Percentiles rank a stretch among this genome's conserved stretches.
Evolutionary conservation across 2,888 invertebrate species (phyloP).

Genomic region (Camptogramma bilineatum): DNA sequence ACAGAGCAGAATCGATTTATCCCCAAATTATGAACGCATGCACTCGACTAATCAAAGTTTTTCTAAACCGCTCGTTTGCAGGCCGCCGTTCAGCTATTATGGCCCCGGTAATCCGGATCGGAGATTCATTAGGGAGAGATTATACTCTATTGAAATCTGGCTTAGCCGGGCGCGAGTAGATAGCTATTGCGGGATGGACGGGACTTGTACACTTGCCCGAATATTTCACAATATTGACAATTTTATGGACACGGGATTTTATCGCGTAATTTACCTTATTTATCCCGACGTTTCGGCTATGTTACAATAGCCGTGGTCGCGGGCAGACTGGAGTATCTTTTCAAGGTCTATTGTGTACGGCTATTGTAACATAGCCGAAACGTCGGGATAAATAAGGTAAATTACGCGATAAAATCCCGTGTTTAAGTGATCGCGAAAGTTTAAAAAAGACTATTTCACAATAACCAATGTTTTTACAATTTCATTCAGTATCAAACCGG

Average conservation of each 20-base stretch:
- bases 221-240: slow-evolving; percentile 28
- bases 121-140: slow-evolving; percentile 86
- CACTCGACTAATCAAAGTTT: slow-evolving; percentile 75
- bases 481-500: not conserved
- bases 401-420: too few relatives aligned
- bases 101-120: slow-evolving; percentile 82
- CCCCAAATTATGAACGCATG: slow-evolving; percentile 41
- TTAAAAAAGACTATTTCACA: too few relatives aligned
- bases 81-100: slow-evolving; percentile 71
- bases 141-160: slow-evolving; percentile 85
- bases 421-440: too few relatives aligned
- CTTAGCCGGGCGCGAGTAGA: slow-evolving; percentile 69
- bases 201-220: slow-evolving; percentile 32
- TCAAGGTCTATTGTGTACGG: too few relatives aligned
- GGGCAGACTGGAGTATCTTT: too few relatives aligned
- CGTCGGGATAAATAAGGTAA: too few relatives aligned
- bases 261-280: too few relatives aligned
- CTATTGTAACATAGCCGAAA: too few relatives aligned
- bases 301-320: too few relatives aligned
- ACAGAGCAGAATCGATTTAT: slow-evolving; percentile 25
- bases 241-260: too few relatives aligned
- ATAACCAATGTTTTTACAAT: too few relatives aligned
- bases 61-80: slow-evolving; percentile 76
- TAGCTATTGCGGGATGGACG: slow-evolving; percentile 41
- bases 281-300: too few relatives aligned